Conservation (phyloP, 2,797 vertebrate genomes). For the Sciurus carolinensis region DNA sequence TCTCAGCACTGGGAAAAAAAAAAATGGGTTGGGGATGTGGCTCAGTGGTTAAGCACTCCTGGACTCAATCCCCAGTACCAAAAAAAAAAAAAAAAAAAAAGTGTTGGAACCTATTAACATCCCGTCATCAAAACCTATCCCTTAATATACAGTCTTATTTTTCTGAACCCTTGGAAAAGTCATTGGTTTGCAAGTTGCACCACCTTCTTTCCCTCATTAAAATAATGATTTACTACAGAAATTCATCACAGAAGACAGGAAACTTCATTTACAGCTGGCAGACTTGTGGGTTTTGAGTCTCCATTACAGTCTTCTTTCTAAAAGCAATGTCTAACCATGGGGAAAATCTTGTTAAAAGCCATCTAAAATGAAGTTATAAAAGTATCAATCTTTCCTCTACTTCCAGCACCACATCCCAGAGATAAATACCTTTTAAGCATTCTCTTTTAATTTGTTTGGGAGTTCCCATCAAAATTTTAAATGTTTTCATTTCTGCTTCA, state of each 20-base stretch:
- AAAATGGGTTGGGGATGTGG: too few relatives aligned
- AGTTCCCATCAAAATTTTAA: conserved; percentile 32
- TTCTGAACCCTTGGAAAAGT: conserved; percentile 7
- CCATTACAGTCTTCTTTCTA: conserved; percentile 3
- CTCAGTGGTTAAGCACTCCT: too few relatives aligned
- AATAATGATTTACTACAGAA: not conserved
- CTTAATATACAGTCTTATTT: not conserved
- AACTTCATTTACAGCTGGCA: conserved; percentile 53
- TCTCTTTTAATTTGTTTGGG: not conserved
- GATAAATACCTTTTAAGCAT: conserved; percentile 16
- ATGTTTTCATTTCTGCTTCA: conserved; percentile 27
- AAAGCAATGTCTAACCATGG: conserved; percentile 49
- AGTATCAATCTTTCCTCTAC: not conserved
- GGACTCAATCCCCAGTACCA: too few relatives aligned
- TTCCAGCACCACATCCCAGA: not conserved
- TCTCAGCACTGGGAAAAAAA: too few relatives aligned
- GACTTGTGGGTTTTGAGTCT: conserved; percentile 47
- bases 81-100: too few relatives aligned
- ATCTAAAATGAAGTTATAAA: conserved; percentile 24
- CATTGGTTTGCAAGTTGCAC: not conserved
- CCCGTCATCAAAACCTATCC: not conserved
- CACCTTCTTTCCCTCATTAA: not conserved
- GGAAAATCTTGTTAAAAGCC: conserved; percentile 19
- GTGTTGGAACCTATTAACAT: not conserved
- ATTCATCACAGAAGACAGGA: conserved; percentile 14